Conservation (phyloP, 2,888 invertebrate genomes). For the Pantelozetes paolii region DNA sequence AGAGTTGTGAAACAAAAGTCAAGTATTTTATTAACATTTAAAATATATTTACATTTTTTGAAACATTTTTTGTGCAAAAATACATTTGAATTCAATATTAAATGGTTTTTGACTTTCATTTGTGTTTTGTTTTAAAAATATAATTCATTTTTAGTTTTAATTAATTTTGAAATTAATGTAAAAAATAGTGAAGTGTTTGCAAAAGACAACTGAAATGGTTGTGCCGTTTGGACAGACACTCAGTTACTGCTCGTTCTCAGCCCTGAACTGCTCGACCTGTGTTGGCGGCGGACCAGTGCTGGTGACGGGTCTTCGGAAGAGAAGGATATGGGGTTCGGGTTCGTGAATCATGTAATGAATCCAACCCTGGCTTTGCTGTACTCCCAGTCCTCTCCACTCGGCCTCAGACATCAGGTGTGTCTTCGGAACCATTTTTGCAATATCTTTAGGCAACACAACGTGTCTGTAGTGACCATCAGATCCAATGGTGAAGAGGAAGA, state of each 20-base stretch:
- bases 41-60: too few relatives aligned
- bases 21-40: too few relatives aligned
- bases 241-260: slow-evolving; percentile 42
- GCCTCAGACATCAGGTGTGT: slow-evolving; percentile 86
- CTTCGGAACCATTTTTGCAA: slow-evolving; percentile 82
- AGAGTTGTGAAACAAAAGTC: too few relatives aligned
- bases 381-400: slow-evolving; percentile 91
- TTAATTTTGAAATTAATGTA: background rate
- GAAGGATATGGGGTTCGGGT: slow-evolving; percentile 86
- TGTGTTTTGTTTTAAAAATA: background rate
- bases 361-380: slow-evolving; percentile 95
- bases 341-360: slow-evolving; percentile 93
- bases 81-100: too few relatives aligned
- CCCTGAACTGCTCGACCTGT: slow-evolving; percentile 47
- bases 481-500: slow-evolving; percentile 48
- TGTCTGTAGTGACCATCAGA: slow-evolving; percentile 59
- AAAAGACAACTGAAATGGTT: background rate
- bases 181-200: background rate
- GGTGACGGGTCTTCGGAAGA: slow-evolving; percentile 59
- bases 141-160: background rate
- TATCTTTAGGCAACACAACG: slow-evolving; percentile 86
- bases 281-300: slow-evolving; percentile 45
- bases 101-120: background rate
- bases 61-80: too few relatives aligned
- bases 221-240: too few relatives aligned